A percentile compares a stretch with the other conserved stretches of the same genome.
phyloP scores from a whole-genome alignment of 2,888 invertebrate species.

The Leptopilina syphax region DNA sequence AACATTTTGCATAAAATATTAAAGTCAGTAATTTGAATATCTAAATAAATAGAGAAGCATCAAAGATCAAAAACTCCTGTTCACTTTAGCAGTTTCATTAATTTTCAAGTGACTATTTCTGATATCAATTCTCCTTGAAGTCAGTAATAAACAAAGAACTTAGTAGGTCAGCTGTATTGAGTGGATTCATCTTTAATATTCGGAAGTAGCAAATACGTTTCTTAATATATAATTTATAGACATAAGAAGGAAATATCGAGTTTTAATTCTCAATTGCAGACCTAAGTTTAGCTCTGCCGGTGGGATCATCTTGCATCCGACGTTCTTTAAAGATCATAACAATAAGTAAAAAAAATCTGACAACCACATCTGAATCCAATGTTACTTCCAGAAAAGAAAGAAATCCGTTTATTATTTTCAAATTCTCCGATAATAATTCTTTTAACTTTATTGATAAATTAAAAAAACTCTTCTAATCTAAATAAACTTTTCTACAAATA shows the following conservation, averaged over 20 bases:
- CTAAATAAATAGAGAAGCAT: too few relatives aligned
- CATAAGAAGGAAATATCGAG: conserved; percentile 48
- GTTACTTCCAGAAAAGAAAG: not conserved
- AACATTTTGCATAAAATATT: too few relatives aligned
- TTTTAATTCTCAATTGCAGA: conserved; percentile 48
- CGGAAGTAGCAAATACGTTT: not conserved
- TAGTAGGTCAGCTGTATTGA: conserved; percentile 22
- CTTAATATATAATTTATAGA: conserved; percentile 12
- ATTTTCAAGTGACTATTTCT: not conserved
- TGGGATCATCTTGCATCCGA: conserved; percentile 7
- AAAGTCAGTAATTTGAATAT: too few relatives aligned
- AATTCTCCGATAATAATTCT: too few relatives aligned
- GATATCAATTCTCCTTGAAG: not conserved
- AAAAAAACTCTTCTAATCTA: too few relatives aligned
- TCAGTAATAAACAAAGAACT: conserved; percentile 12
- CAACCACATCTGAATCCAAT: not conserved
- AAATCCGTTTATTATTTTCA: too few relatives aligned
- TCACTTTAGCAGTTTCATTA: too few relatives aligned
- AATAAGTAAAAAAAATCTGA: not conserved
- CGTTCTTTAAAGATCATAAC: conserved; percentile 17
- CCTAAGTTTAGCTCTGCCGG: conserved; percentile 42
- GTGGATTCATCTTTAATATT: not conserved
- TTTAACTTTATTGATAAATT: too few relatives aligned
- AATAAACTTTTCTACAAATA: too few relatives aligned
- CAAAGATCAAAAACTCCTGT: too few relatives aligned